Conservation (phyloP, 2,113 vertebrate species). For the Bubo bubo region DNA sequence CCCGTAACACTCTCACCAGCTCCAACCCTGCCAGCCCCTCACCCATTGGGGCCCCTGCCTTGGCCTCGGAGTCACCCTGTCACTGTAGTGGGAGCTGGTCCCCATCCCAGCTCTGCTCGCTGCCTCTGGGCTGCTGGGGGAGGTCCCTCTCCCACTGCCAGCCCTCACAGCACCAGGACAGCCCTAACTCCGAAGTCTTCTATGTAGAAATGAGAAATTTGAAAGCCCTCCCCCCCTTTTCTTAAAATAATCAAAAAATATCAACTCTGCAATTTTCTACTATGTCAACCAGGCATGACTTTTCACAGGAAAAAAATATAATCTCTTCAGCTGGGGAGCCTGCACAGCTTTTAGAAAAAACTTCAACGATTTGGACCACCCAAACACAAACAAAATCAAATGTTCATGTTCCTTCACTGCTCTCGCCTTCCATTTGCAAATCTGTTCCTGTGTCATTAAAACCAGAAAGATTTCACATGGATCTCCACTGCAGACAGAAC, state of each 20-base stretch:
- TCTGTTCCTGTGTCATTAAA: neutral
- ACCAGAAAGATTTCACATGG: neutral
- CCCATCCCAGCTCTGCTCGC: neutral
- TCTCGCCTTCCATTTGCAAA: neutral
- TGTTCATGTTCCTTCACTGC: neutral
- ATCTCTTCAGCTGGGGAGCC: neutral
- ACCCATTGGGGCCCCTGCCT: accelerated
- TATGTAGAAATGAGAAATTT: neutral
- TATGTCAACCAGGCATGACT: accelerated
- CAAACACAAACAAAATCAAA: neutral
- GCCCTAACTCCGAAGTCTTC: neutral
- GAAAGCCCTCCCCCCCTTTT: accelerated
- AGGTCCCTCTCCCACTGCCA: neutral
- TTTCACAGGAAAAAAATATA: neutral
- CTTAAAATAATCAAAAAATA: neutral
- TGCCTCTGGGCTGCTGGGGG: neutral
- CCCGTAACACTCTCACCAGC: accelerated
- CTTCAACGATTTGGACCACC: neutral
- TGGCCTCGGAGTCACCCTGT: neutral
- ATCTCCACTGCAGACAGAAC: neutral
- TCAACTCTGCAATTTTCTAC: accelerated
- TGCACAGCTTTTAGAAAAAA: neutral
- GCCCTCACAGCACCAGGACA: neutral
- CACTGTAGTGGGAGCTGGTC: neutral
- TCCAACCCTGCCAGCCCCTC: neutral